Evolutionary conservation across 1,140 invertebrate genomes (phyloP).

Genomic region (Polypedilum vanderplanki): DNA sequence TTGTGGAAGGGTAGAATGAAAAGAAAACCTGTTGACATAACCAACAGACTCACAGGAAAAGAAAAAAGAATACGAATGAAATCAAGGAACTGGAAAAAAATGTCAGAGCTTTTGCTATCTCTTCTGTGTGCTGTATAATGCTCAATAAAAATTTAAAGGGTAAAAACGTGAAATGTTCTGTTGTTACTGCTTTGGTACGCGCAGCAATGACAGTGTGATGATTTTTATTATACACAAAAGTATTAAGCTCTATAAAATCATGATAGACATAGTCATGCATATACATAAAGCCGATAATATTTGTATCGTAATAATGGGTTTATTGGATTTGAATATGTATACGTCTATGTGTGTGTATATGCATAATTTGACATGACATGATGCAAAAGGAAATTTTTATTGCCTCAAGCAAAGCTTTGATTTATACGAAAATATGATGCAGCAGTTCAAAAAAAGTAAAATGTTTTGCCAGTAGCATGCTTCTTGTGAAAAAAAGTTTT

Average conservation of each 20-base stretch:
- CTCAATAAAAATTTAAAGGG: conserved; percentile 19
- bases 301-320: conserved; percentile 9
- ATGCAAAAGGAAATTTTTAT: not conserved
- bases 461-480: too few relatives aligned
- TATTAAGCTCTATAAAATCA: not conserved
- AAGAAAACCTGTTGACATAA: conserved; percentile 17
- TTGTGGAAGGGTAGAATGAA: not conserved
- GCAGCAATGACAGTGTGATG: not conserved
- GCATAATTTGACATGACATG: not conserved
- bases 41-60: not conserved
- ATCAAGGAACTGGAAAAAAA: not conserved
- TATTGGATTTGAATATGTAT: conserved; percentile 9
- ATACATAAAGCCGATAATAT: conserved; percentile 21
- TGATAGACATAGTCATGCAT: conserved; percentile 23
- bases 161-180: not conserved
- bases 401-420: too few relatives aligned
- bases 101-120: conserved; percentile 7
- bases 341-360: too few relatives aligned
- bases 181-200: too few relatives aligned
- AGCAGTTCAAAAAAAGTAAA: too few relatives aligned
- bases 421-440: too few relatives aligned
- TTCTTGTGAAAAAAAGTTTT: too few relatives aligned
- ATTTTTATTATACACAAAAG: conserved; percentile 21
- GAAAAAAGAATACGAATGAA: not conserved
- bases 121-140: not conserved